phyloP scores from a whole-genome alignment of 2,888 invertebrate genomes.

The Tenthredo livida region DNA sequence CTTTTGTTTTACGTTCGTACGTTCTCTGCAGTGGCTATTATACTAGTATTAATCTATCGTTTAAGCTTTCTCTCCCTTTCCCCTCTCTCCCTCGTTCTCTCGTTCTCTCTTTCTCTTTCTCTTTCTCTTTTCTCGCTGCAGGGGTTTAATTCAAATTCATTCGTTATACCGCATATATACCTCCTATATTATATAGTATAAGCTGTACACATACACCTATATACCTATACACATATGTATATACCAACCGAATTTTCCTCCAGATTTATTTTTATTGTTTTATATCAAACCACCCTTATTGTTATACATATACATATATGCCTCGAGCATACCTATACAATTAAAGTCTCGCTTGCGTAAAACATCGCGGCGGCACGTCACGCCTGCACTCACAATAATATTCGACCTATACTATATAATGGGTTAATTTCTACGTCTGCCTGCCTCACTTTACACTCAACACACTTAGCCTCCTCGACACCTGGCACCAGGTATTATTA shows the following conservation, averaged over 20 bases:
- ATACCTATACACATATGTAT: background rate
- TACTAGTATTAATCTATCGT: background rate
- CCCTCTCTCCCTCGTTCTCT: background rate
- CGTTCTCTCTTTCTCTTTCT: background rate
- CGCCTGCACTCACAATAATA: too few species aligned
- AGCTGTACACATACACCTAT: too few species aligned
- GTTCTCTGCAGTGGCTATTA: background rate
- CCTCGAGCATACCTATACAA: too few species aligned
- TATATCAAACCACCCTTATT: too few species aligned
- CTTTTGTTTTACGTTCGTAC: constrained; percentile 18
- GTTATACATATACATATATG: too few species aligned
- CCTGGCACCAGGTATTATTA: constrained; percentile 34
- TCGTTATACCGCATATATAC: background rate
- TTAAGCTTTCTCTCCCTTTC: background rate
- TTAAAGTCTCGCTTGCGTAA: too few species aligned
- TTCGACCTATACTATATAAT: background rate
- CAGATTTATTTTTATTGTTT: too few species aligned
- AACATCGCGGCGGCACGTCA: too few species aligned
- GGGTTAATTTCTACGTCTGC: background rate
- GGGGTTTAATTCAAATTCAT: background rate
- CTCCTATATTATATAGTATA: too few species aligned
- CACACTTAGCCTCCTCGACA: background rate
- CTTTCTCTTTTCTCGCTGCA: background rate
- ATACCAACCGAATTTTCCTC: background rate
- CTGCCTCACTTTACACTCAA: background rate